Conservation (phyloP, 2,113 vertebrate species). For the Sander lucioperca region DNA sequence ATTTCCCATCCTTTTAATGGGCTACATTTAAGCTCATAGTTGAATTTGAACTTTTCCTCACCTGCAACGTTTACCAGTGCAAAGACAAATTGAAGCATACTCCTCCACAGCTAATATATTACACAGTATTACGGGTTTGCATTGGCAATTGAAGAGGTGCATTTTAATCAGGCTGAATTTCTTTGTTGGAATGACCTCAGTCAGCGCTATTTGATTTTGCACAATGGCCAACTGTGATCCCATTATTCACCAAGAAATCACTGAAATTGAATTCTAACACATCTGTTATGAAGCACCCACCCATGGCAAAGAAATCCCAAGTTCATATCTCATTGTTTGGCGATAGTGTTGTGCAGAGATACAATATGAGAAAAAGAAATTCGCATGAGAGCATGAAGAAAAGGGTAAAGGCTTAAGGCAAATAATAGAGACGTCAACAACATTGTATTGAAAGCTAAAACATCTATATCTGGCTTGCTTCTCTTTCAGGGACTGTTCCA, state of each 20-base stretch:
- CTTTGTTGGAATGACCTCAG: constrained; percentile 8
- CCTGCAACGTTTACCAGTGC: neutral
- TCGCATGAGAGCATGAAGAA: constrained; percentile 30
- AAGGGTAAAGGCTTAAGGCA: constrained; percentile 37
- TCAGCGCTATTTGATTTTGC: constrained; percentile 21
- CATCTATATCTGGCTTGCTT: constrained; percentile 58
- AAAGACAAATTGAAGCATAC: neutral
- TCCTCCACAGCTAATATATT: neutral
- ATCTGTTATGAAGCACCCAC: constrained; percentile 8
- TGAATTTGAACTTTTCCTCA: neutral
- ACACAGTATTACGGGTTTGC: neutral
- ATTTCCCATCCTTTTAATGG: neutral
- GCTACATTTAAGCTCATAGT: neutral
- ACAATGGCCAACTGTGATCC: constrained; percentile 6
- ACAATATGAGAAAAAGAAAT: constrained; percentile 22
- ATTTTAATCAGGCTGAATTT: constrained; percentile 17
- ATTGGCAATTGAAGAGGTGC: neutral
- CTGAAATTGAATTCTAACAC: constrained; percentile 15
- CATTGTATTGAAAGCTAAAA: constrained; percentile 49
- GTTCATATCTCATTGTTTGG: constrained; percentile 8
- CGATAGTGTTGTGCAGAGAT: neutral
- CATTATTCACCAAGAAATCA: constrained; percentile 22
- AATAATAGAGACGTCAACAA: constrained; percentile 62
- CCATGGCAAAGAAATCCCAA: constrained; percentile 34
- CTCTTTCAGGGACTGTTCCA: constrained; percentile 60